Percentiles rank a stretch among this genome's conserved stretches.
These are phyloP conservation scores for Podarcis raffonei DNA, from an alignment of 2,113 vertebrate species.

Conservation along the genomic window DNA sequence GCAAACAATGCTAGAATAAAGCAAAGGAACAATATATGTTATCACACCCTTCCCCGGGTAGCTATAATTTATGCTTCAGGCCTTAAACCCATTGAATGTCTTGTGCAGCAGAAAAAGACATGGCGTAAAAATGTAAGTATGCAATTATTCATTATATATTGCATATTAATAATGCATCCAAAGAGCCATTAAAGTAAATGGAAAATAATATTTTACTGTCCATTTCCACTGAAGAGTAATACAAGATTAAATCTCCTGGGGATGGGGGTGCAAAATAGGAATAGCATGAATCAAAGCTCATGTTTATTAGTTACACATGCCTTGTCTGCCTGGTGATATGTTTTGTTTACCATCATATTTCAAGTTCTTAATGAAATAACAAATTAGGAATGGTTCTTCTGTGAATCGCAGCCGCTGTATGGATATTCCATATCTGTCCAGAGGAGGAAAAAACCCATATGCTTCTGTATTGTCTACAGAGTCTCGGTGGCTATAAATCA, in stretches of 20 bases:
- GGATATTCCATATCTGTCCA: neutral
- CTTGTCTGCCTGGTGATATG: neutral
- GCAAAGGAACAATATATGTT: constrained; percentile 29
- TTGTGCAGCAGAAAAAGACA: constrained; percentile 43
- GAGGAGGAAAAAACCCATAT: neutral
- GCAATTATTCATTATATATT: constrained; percentile 53
- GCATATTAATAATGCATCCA: constrained; percentile 60
- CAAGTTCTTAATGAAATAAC: constrained; percentile 19
- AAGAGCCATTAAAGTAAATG: constrained; percentile 60
- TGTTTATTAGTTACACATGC: constrained; percentile 5
- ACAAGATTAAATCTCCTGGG: constrained; percentile 12
- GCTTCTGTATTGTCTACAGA: neutral
- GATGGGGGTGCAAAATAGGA: neutral
- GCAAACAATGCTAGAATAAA: constrained; percentile 8
- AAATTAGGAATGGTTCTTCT: constrained; percentile 11
- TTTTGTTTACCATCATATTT: neutral
- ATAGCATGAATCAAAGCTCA: neutral
- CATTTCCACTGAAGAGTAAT: constrained; percentile 16
- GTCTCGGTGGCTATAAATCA: neutral
- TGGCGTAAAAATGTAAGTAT: constrained; percentile 30
- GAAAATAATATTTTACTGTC: constrained; percentile 49
- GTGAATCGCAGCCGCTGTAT: neutral
- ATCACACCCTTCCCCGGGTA: constrained; percentile 17
- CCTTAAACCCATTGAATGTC: constrained; percentile 32
- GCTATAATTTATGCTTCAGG: constrained; percentile 39